Conservation (phyloP, 2,113 vertebrate genomes). For the Neodontobutis hainanensis region DNA sequence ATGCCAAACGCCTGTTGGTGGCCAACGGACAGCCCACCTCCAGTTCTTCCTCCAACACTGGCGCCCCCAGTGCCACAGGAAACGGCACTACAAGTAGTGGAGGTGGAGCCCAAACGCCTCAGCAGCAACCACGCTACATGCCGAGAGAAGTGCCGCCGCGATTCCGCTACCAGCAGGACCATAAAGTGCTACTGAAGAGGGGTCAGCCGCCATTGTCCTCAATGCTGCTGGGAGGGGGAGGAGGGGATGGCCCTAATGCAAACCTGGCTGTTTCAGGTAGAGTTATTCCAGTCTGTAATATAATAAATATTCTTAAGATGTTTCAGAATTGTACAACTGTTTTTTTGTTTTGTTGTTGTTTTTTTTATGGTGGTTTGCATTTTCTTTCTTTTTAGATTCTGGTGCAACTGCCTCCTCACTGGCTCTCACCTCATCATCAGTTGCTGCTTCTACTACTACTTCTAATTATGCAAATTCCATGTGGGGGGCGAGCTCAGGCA, state of each 20-base stretch:
- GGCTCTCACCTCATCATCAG: constrained; percentile 81
- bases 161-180: constrained; percentile 99
- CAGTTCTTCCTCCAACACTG: constrained; percentile 69
- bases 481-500: constrained; percentile 94
- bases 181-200: constrained; percentile 99
- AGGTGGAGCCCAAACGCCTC: constrained; percentile 86
- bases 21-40: constrained; percentile 97
- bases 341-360: background rate
- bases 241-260: constrained; percentile 81
- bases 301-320: background rate
- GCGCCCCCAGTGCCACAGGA: constrained; percentile 61
- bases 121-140: constrained; percentile 92
- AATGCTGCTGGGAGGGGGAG: constrained; percentile 94
- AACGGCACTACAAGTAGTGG: constrained; percentile 67
- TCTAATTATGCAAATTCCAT: constrained; percentile 99
- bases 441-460: constrained; percentile 89
- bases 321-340: background rate
- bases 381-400: constrained; percentile 68
- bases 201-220: constrained; percentile 99
- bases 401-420: constrained; percentile 76
- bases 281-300: background rate
- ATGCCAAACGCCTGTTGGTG: constrained; percentile 99
- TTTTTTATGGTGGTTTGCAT: background rate
- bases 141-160: constrained; percentile 99
- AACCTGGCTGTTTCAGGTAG: constrained; percentile 87